Conservation (phyloP, 2,888 invertebrate species). For the Oscheius onirici region DNA sequence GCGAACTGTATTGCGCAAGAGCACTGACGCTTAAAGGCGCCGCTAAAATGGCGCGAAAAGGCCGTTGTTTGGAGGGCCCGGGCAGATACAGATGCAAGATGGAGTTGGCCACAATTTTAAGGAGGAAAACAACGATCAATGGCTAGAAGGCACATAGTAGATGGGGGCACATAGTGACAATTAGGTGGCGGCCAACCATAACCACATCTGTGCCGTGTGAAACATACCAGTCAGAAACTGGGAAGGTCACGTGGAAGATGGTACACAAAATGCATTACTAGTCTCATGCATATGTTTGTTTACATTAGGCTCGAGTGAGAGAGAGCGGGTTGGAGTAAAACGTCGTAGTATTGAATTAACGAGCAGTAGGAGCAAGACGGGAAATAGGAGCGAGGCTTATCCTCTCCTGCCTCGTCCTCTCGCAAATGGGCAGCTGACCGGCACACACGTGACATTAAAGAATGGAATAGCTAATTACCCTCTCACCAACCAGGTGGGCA, state of each 20-base stretch:
- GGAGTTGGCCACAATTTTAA: no score
- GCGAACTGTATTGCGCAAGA: no score
- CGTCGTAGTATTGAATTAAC: constrained; percentile 1
- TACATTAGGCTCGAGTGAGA: constrained; percentile 3
- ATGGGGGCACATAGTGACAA: constrained; percentile 22
- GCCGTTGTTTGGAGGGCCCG: no score
- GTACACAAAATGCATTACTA: constrained; percentile 6
- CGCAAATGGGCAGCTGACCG: constrained; percentile 34
- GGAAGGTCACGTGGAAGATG: constrained; percentile 28
- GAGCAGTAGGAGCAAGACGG: background rate
- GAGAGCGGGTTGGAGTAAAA: background rate
- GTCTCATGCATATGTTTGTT: constrained; percentile 9
- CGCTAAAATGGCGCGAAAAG: no score
- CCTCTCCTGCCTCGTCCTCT: constrained; percentile 8
- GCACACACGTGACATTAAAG: constrained; percentile 23
- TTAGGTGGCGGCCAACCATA: constrained; percentile 32
- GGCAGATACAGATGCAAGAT: no score
- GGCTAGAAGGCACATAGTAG: constrained; percentile 14
- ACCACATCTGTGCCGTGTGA: constrained; percentile 1
- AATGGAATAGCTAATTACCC: constrained; percentile 31
- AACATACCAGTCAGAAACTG: constrained; percentile 23
- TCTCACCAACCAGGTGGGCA: constrained; percentile 16
- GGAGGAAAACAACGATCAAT: constrained; percentile 11
- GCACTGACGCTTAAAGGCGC: no score
- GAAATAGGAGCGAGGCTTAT: constrained; percentile 27